Conservation (phyloP, 2,888 invertebrate genomes). For the Stramonita haemastoma region DNA sequence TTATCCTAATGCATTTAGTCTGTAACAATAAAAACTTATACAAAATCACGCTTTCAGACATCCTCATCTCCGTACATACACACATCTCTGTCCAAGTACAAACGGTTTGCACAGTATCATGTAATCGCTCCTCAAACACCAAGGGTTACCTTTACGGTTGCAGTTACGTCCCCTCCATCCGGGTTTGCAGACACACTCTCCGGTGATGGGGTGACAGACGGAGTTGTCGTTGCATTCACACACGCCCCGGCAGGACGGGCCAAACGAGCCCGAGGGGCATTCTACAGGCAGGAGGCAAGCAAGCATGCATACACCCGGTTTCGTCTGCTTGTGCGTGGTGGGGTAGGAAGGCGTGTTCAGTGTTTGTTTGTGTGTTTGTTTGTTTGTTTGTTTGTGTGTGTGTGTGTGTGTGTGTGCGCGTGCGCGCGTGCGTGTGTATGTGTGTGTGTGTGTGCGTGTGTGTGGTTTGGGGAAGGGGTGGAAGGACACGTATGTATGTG, state of each 20-base stretch:
- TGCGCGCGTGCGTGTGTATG: not conserved
- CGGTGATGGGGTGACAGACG: slow-evolving; percentile 57
- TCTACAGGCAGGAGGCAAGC: slow-evolving; percentile 54
- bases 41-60: too few relatives aligned
- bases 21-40: too few relatives aligned
- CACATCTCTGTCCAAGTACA: too few relatives aligned
- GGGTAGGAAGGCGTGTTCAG: slow-evolving; percentile 54
- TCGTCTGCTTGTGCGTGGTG: slow-evolving; percentile 68
- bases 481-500: not conserved
- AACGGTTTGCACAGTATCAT: too few relatives aligned
- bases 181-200: slow-evolving; percentile 84
- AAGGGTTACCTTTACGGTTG: slow-evolving; percentile 34
- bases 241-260: slow-evolving; percentile 74
- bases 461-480: not conserved
- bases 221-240: slow-evolving; percentile 78
- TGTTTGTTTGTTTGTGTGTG: slow-evolving; percentile 12
- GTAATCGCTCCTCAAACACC: too few relatives aligned
- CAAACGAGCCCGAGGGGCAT: slow-evolving; percentile 76
- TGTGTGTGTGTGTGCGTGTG: not conserved
- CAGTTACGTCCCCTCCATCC: slow-evolving; percentile 91
- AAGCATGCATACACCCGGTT: slow-evolving; percentile 41
- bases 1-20: too few relatives aligned
- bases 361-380: not conserved
- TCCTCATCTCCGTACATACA: too few relatives aligned
- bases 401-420: slow-evolving; percentile 35